A percentile compares a stretch with the other conserved stretches of the same genome.
Conservation (phyloP, 2,888 invertebrate genomes). For the Drosophila multiciliata region DNA sequence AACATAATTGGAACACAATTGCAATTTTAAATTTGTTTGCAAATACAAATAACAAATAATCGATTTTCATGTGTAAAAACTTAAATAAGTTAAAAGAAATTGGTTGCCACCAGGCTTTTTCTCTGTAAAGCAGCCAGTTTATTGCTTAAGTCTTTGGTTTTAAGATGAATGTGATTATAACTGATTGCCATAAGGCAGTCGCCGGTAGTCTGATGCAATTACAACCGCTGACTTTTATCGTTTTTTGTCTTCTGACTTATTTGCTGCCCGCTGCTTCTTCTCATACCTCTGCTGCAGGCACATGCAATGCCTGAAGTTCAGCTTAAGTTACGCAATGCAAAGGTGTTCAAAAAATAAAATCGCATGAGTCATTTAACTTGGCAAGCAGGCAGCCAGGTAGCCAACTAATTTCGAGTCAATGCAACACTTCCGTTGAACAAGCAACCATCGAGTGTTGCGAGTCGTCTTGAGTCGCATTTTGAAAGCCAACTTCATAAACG, state of each 20-base stretch:
- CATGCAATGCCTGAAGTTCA: slow-evolving; percentile 24
- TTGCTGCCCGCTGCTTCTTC: slow-evolving; percentile 8
- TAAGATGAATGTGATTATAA: not conserved
- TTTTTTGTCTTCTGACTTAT: slow-evolving; percentile 13
- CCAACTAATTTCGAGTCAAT: slow-evolving; percentile 64
- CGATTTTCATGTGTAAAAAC: not conserved
- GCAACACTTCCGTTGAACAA: slow-evolving; percentile 66
- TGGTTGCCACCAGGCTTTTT: not conserved
- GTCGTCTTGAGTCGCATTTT: slow-evolving; percentile 5
- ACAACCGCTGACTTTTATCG: slow-evolving; percentile 9
- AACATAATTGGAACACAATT: slow-evolving; percentile 1
- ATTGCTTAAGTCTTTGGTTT: slow-evolving; percentile 15
- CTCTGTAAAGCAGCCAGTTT: slow-evolving; percentile 5
- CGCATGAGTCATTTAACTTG: slow-evolving; percentile 68
- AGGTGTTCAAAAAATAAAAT: slow-evolving; percentile 33
- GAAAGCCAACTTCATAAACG: slow-evolving; percentile 23
- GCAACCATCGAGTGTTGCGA: not conserved
- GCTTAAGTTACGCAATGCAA: slow-evolving; percentile 40
- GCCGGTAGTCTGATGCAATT: slow-evolving; percentile 33
- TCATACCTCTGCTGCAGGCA: not conserved
- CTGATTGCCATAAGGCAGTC: slow-evolving; percentile 1
- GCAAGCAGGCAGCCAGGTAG: slow-evolving; percentile 29
- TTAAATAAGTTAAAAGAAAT: not conserved
- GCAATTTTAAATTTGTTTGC: not conserved
- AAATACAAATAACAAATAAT: not conserved